Evolutionary conservation across 2,888 invertebrate species (phyloP).

Genomic region (Vesta saturnalis): DNA sequence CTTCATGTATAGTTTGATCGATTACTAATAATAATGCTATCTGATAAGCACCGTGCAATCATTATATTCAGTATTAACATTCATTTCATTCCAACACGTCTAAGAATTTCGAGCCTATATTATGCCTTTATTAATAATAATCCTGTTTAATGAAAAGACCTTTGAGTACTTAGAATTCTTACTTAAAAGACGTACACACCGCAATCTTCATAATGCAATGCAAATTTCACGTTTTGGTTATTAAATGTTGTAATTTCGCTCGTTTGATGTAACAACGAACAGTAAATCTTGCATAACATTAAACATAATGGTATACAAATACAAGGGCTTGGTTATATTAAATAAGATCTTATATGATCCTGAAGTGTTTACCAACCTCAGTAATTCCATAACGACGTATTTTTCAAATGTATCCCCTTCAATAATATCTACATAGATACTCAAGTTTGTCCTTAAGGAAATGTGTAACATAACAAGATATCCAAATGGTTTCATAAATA

Average conservation of each 20-base stretch:
- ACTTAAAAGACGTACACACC: conserved; percentile 19
- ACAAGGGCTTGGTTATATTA: not conserved
- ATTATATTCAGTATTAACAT: not conserved
- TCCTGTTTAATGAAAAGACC: conserved; percentile 28
- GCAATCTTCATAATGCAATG: conserved; percentile 15
- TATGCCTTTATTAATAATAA: conserved; percentile 28
- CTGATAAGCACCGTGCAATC: not conserved
- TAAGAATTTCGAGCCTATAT: conserved; percentile 11
- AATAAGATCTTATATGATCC: not conserved
- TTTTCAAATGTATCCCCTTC: no score
- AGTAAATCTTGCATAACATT: conserved; percentile 22
- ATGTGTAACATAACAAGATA: no score
- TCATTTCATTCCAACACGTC: not conserved
- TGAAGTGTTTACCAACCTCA: not conserved
- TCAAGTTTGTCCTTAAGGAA: no score
- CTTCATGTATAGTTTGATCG: no score
- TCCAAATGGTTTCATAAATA: no score
- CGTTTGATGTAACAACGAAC: conserved; percentile 27
- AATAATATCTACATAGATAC: no score
- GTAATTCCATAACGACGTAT: not conserved
- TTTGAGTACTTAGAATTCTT: conserved; percentile 28
- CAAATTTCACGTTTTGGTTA: conserved; percentile 20
- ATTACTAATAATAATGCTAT: not conserved
- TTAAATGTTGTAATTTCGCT: conserved; percentile 23
- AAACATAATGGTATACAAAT: conserved; percentile 29